Evolutionary conservation across 2,797 vertebrate genomes (phyloP).

Genomic region (Staurois parvus): DNA sequence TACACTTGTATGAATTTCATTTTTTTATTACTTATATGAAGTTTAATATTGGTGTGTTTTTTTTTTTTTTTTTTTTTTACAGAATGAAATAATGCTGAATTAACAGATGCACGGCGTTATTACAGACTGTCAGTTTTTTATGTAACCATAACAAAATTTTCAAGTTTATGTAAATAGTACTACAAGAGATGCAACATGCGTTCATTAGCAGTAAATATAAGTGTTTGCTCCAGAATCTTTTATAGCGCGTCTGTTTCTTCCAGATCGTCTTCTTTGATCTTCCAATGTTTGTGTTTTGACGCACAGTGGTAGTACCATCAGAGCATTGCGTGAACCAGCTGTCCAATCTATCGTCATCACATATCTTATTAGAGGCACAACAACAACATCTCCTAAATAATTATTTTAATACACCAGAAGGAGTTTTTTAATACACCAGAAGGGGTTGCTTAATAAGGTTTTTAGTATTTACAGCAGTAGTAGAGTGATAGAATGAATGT

Average conservation of each 20-base stretch:
- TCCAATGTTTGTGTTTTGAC: constrained; percentile 54
- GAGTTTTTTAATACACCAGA: neutral
- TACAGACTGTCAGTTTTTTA: constrained; percentile 33
- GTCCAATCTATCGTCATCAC: constrained; percentile 27
- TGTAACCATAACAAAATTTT: constrained; percentile 45
- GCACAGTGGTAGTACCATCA: constrained; percentile 25
- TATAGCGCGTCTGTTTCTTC: constrained; percentile 50
- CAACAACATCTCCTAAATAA: neutral
- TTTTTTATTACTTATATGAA: neutral
- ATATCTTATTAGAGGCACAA: neutral
- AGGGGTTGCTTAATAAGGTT: neutral
- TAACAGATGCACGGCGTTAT: constrained; percentile 39
- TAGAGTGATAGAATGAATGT: neutral
- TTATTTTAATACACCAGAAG: neutral
- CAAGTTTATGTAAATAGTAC: constrained; percentile 51
- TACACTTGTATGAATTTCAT: neutral
- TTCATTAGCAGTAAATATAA: constrained; percentile 56
- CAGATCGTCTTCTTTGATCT: constrained; percentile 50
- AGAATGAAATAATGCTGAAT: neutral
- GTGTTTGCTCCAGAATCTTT: constrained; percentile 45
- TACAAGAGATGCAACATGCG: constrained; percentile 42
- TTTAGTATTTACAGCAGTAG: neutral
- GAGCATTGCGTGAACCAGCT: constrained; percentile 43
- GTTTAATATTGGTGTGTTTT: neutral
- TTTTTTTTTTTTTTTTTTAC: neutral